These are phyloP conservation scores for Littorina saxatilis DNA, from an alignment of 1,140 invertebrate genomes.

Conservation along the genomic window DNA sequence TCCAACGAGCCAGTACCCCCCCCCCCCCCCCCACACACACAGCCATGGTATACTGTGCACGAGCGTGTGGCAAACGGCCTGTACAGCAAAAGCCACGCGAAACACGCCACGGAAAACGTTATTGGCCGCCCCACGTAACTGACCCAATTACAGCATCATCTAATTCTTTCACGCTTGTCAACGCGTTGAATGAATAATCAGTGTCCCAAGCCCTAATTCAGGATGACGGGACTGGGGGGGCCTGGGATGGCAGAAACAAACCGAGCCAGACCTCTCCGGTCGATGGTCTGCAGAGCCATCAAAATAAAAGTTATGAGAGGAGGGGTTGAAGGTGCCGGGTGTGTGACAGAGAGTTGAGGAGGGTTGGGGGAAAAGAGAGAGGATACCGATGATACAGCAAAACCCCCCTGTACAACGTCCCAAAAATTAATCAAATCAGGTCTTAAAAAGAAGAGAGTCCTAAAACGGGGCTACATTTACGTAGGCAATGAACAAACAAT, in stretches of 20 bases:
- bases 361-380: constrained; percentile 5
- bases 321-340: not conserved
- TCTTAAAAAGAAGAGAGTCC: too few species aligned
- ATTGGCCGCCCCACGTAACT: constrained; percentile 15
- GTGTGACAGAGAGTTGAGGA: not conserved
- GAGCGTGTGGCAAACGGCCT: too few species aligned
- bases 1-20: too few species aligned
- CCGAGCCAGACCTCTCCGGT: not conserved
- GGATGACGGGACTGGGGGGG: constrained; percentile 5
- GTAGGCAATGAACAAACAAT: too few species aligned
- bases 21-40: too few species aligned
- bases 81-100: too few species aligned
- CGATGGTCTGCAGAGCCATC: not conserved
- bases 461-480: too few species aligned
- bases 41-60: too few species aligned
- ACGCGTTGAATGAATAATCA: constrained; percentile 16
- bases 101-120: not conserved
- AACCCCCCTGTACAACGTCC: too few species aligned
- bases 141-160: constrained; percentile 10
- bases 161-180: constrained; percentile 18
- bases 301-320: not conserved
- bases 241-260: not conserved
- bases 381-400: too few species aligned
- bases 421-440: too few species aligned
- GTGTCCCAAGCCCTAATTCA: constrained; percentile 11